These are phyloP conservation scores for Physella acuta DNA, from an alignment of 1,140 invertebrate species.

Conservation along the genomic window DNA sequence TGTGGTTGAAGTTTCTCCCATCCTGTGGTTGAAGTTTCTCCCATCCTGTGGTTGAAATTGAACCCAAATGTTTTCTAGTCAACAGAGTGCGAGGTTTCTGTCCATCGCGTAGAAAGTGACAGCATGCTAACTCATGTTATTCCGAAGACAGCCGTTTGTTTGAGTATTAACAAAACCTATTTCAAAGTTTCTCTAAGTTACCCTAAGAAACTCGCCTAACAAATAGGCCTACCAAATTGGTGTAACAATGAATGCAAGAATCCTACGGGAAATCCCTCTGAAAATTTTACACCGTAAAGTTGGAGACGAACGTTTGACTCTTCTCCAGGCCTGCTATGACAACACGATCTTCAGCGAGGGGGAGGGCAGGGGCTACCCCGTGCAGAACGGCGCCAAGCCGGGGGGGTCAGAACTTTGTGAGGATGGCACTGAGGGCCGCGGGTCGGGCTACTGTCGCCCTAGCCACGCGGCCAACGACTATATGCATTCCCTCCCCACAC, in stretches of 20 bases:
- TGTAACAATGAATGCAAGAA: not conserved
- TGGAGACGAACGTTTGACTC: constrained; percentile 44
- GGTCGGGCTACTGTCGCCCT: not conserved
- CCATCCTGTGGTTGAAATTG: too few relatives aligned
- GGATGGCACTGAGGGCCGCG: constrained; percentile 3
- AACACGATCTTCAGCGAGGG: constrained; percentile 46
- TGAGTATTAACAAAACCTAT: too few relatives aligned
- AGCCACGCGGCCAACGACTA: constrained; percentile 35
- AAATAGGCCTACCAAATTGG: too few relatives aligned
- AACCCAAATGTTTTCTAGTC: too few relatives aligned
- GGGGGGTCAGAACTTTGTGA: constrained; percentile 19
- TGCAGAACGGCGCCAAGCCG: constrained; percentile 20
- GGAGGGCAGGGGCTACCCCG: constrained; percentile 27
- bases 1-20: too few relatives aligned
- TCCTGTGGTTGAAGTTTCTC: too few relatives aligned
- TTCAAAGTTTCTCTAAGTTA: too few relatives aligned
- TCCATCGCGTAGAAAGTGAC: too few relatives aligned
- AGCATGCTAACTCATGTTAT: too few relatives aligned
- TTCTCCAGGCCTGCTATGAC: constrained; percentile 50
- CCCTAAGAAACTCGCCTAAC: too few relatives aligned
- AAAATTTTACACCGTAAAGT: constrained; percentile 23
- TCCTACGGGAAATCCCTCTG: constrained; percentile 32
- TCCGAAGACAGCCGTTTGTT: too few relatives aligned
- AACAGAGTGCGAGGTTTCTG: too few relatives aligned
- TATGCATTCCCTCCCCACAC: constrained; percentile 27